Conservation (phyloP, 2,797 vertebrate genomes). For the Tolypeutes matacus region DNA sequence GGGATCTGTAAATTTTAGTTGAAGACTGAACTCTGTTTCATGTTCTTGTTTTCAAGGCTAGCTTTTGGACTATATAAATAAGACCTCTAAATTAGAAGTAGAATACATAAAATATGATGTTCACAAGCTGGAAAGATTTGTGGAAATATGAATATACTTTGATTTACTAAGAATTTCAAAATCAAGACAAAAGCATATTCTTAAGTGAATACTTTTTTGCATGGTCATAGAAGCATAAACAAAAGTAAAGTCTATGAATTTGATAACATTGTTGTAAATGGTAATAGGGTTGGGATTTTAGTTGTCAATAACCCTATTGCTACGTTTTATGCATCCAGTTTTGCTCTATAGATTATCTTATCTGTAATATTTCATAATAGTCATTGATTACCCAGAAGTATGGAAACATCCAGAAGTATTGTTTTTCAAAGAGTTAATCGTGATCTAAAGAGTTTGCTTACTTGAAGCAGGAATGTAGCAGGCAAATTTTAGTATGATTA, state of each 20-base stretch:
- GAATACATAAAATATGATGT: constrained; percentile 66
- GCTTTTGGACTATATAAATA: constrained; percentile 63
- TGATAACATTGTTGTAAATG: constrained; percentile 44
- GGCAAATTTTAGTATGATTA: constrained; percentile 34
- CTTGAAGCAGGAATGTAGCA: constrained; percentile 1
- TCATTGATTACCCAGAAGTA: neutral
- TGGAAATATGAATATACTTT: constrained; percentile 72
- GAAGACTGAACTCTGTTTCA: constrained; percentile 61
- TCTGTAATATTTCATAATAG: constrained; percentile 49
- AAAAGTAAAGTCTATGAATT: constrained; percentile 40
- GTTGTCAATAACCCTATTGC: constrained; percentile 55
- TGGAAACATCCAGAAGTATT: constrained; percentile 53
- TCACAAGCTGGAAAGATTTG: constrained; percentile 58
- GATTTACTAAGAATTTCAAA: constrained; percentile 63
- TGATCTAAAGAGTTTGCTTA: constrained; percentile 12
- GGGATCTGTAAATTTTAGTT: constrained; percentile 63
- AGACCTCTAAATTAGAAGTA: constrained; percentile 66
- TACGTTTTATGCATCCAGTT: constrained; percentile 33
- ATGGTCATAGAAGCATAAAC: constrained; percentile 46
- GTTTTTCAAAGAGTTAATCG: constrained; percentile 21
- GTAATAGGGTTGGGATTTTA: constrained; percentile 45
- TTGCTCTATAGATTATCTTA: constrained; percentile 1
- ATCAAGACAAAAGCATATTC: constrained; percentile 45
- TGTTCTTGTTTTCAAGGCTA: constrained; percentile 66
- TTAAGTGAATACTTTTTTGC: constrained; percentile 49